Conservation (phyloP, 2,113 vertebrate species). For the Colistium nudipinnis region DNA sequence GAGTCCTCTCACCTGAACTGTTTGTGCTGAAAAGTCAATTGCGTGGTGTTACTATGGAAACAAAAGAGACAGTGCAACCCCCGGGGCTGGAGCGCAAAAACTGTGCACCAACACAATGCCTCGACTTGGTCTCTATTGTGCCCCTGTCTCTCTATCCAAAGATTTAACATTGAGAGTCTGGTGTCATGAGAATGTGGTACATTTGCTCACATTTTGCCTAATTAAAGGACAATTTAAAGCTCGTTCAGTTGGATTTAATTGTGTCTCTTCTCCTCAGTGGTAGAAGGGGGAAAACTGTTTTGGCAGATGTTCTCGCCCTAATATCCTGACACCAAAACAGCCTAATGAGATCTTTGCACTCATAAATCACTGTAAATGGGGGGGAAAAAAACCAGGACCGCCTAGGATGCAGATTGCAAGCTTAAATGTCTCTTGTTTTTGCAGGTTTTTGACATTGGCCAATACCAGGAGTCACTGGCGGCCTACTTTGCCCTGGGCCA, state of each 20-base stretch:
- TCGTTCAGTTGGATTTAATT: conserved; percentile 8
- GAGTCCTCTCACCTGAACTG: conserved; percentile 66
- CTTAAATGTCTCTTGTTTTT: conserved; percentile 12
- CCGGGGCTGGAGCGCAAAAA: conserved; percentile 49
- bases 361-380: neutral
- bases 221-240: conserved; percentile 15
- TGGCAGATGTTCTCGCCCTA: conserved; percentile 1
- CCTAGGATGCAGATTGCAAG: neutral
- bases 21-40: conserved; percentile 60
- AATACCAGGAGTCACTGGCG: conserved; percentile 97
- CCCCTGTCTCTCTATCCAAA: neutral
- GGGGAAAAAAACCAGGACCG: neutral
- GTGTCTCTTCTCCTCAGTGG: neutral
- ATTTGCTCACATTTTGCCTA: conserved; percentile 3
- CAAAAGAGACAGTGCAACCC: conserved; percentile 69
- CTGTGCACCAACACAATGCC: conserved; percentile 28
- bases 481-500: conserved; percentile 95
- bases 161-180: conserved; percentile 22
- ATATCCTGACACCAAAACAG: conserved; percentile 12
- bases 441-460: conserved; percentile 95
- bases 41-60: conserved; percentile 75
- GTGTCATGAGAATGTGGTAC: neutral
- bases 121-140: conserved; percentile 13
- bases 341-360: conserved; percentile 9
- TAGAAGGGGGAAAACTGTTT: neutral